Evolutionary conservation across 2,113 vertebrate species (phyloP), one percentile per base, ranked within the genome.

Genomic region (Caranx melampygus): DNA sequence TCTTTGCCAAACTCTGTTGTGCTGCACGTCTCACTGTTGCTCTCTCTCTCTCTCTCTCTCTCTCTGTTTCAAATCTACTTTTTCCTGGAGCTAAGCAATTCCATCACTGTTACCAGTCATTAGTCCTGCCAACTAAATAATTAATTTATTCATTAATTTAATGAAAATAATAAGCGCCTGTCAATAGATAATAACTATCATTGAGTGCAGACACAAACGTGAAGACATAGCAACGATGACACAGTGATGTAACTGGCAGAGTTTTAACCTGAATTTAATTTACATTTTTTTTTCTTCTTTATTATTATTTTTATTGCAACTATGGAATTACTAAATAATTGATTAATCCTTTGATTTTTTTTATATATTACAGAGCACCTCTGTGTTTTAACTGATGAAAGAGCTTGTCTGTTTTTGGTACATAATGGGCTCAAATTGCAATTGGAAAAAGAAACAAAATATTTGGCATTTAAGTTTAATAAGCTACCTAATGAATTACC

Each of bases 1-100:
- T 85, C 74, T 80, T 76, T 74, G 71, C 81, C 88, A 78, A 74
- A 66, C 73, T 58, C 33, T 16, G 13, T 64, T 55, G 57, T 21
- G 57, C 65, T 62, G 47, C 26, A 26, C 26, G 26, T 68, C 62
- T 87, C 49, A 67, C 37, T 58, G 40, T 75, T 34, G 21, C 42
- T 31, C 34, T 57, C 34, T 55, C 20, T 15, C 3, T 21, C 3
- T 42, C 18, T 37, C 34, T 55, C 33, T 51, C 51, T 16, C 8
- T 33, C 4, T 47, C 14, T 37, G 58, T 69, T 59, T 66, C 13
- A 61, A 68, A 73, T 21, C 31, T 55, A 54, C 31, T 15, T 58
- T 63, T n/a, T 26, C 20, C 0, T 5, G 1, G 1, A 66, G 35
- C 37, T 63, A 60, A 49, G 20, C 61, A 72, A 52, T 31, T 5